These are phyloP conservation scores for Platynereis dumerilii DNA, from an alignment of 2,888 invertebrate genomes.

Conservation along the genomic window DNA sequence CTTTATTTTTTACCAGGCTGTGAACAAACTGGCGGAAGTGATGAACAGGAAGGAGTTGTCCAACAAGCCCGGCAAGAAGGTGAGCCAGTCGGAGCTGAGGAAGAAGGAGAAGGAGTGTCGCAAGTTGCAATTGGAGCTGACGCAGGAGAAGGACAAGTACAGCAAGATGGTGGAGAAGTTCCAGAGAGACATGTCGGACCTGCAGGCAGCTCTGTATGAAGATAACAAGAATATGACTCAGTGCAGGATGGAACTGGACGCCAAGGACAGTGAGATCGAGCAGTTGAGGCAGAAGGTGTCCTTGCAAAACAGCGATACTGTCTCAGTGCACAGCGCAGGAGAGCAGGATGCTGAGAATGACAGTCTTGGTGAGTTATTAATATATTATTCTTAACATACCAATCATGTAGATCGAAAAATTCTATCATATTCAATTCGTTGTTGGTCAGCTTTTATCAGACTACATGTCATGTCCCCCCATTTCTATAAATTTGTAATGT, in stretches of 20 bases:
- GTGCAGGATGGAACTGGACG: constrained; percentile 94
- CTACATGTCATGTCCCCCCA: no score
- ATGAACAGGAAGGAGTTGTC: constrained; percentile 87
- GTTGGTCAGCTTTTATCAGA: no score
- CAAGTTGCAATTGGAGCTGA: constrained; percentile 39
- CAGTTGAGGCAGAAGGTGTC: constrained; percentile 82
- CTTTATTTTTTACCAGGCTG: constrained; percentile 85
- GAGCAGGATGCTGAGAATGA: constrained; percentile 19
- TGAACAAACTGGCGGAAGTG: constrained; percentile 95
- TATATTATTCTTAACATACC: no score
- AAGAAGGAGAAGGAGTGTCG: constrained; percentile 72
- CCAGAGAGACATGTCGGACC: constrained; percentile 85
- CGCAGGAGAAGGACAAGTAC: constrained; percentile 87
- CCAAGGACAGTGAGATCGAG: constrained; percentile 95
- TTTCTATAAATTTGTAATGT: no score
- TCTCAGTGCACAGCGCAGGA: constrained; percentile 83
- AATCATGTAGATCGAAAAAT: no score
- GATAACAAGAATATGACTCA: constrained; percentile 69
- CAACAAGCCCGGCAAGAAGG: constrained; percentile 67
- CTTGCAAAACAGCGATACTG: constrained; percentile 80
- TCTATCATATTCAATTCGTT: no score
- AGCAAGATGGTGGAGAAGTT: constrained; percentile 84
- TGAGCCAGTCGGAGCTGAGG: constrained; percentile 71
- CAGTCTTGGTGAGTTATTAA: not conserved
- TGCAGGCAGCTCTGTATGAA: constrained; percentile 79